Evolutionary conservation across 2,888 invertebrate species (phyloP).

Genomic region (Teleiodes luculella): DNA sequence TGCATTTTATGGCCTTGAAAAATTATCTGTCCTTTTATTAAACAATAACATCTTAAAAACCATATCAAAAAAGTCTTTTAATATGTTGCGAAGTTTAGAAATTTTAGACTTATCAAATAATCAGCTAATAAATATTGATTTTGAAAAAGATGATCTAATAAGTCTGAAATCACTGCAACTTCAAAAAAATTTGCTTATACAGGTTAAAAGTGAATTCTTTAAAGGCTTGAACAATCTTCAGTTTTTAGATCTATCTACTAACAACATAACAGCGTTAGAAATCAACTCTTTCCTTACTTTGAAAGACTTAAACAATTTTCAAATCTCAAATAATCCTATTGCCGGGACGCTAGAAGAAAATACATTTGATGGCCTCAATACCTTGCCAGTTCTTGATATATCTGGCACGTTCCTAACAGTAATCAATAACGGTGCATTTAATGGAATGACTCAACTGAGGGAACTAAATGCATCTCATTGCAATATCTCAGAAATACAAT

Average conservation of each 20-base stretch:
- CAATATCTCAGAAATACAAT: conserved; percentile 42
- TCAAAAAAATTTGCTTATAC: conserved; percentile 41
- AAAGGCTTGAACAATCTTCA: conserved; percentile 35
- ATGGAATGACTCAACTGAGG: conserved; percentile 43
- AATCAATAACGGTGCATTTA: conserved; percentile 50
- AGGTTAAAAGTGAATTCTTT: conserved; percentile 41
- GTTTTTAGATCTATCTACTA: conserved; percentile 52
- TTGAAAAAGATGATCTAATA: conserved; percentile 42
- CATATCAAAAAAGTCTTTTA: conserved; percentile 43
- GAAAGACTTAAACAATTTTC: conserved; percentile 40
- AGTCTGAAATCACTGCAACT: conserved; percentile 40
- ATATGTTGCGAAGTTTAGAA: conserved; percentile 32
- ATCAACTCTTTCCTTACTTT: conserved; percentile 42
- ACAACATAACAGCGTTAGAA: conserved; percentile 45
- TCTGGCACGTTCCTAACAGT: conserved; percentile 41
- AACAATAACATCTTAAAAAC: conserved; percentile 45
- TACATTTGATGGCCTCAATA: conserved; percentile 47
- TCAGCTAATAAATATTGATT: conserved; percentile 41
- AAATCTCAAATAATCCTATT: conserved; percentile 51
- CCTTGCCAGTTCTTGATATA: conserved; percentile 50
- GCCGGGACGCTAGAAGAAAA: conserved; percentile 38
- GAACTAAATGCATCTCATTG: conserved; percentile 50
- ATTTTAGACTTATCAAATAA: conserved; percentile 53
- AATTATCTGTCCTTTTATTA: conserved; percentile 37
- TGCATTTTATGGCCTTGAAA: conserved; percentile 44